Conservation (phyloP, 2,113 vertebrate species). For the Plecotus auritus region DNA sequence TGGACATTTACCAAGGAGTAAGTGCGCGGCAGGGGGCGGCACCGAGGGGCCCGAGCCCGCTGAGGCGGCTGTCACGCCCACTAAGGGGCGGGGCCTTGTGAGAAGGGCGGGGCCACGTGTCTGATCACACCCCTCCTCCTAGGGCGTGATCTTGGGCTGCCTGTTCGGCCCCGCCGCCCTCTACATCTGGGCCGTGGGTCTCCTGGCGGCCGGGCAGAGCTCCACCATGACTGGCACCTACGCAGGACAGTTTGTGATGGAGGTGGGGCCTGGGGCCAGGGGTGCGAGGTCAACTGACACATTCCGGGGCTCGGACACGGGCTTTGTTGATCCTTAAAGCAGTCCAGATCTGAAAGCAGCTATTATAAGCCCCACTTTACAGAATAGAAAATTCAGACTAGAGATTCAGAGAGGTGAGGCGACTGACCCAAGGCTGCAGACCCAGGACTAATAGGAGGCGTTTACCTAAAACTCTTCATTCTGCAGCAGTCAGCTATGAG, state of each 20-base stretch:
- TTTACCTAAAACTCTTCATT: not conserved
- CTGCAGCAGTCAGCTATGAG: not conserved
- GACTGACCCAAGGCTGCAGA: not conserved
- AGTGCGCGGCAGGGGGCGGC: not conserved
- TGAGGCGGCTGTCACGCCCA: rapidly evolving
- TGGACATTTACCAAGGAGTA: constrained; percentile 86
- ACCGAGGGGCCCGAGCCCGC: rapidly evolving
- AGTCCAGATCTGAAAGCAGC: not conserved
- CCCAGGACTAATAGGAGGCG: not conserved
- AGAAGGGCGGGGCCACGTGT: not conserved
- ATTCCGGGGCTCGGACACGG: not conserved
- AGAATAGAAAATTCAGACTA: not conserved
- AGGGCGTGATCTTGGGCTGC: constrained; percentile 86
- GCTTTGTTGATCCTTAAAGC: not conserved
- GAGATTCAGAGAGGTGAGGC: not conserved
- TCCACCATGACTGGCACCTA: constrained; percentile 88
- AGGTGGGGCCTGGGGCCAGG: constrained; percentile 73
- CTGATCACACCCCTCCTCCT: not conserved
- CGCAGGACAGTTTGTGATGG: constrained; percentile 87
- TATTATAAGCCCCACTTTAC: not conserved
- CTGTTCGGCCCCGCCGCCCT: constrained; percentile 79
- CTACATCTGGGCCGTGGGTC: constrained; percentile 86
- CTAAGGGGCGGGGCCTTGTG: not conserved
- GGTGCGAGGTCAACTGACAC: not conserved
- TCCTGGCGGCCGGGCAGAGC: constrained; percentile 85